Evolutionary conservation across 2,797 vertebrate genomes (phyloP), one percentile per base, ranked within the genome.

Genomic region (Ctenosaura bakeri): DNA sequence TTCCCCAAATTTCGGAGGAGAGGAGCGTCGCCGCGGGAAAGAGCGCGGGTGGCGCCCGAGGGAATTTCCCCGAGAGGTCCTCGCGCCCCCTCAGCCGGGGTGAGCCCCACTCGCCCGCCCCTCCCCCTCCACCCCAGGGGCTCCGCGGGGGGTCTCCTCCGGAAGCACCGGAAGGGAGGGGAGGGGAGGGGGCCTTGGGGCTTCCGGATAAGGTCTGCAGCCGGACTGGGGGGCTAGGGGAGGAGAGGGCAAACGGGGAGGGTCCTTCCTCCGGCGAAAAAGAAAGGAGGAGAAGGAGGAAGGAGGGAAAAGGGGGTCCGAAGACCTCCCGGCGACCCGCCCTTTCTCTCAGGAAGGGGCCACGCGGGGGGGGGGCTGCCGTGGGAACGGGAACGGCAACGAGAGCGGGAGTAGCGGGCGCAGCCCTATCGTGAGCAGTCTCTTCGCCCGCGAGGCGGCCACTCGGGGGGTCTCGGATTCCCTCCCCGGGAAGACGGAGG

Each of bases 1-100:
- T 4, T 46, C 42, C 88, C 83, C 26, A 96, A 95, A 95, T 97
- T 96, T 95, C 96, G 96, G 73, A 97, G 97, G 96, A 96, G 95
- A 96, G 96, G 35, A 73, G 96, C 96, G 95, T 95, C 96, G 96
- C 95, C 96, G 97, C 96, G 95, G 96, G 96, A 96, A 96, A 95
- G 96, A 96, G 95, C 95, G 86, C 88, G 89, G 94, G 94, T 95
- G 26, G 88, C 95, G 92, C 96, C 97, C 96, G 96, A 96, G 93
- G 96, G 77, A 88, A 96, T 94, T 93, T 94, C 96, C 94, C 95
- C 14, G 94, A 95, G 42, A 96, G 96, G 95, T 95, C 85, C 90
- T 91, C 66, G 78, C 83, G n/a, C 52, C 52, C 52, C 10, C 52
- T 8, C 16, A 32, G 46, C 2, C 6, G 26, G 78, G 78, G 52